Evolutionary conservation across 2,113 vertebrate genomes (phyloP).

Genomic region (Coptodon bakossiorum): DNA sequence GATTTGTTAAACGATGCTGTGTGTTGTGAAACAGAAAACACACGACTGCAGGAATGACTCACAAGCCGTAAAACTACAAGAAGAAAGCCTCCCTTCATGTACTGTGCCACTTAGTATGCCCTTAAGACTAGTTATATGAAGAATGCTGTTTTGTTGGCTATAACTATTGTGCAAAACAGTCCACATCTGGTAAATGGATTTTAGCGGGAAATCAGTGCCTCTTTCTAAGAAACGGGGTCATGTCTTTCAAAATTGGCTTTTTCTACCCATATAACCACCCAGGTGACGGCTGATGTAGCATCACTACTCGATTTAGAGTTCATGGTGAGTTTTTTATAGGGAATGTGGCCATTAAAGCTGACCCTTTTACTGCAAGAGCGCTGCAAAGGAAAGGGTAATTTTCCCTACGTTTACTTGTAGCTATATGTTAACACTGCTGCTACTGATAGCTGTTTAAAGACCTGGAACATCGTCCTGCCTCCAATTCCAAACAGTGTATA

Average conservation of each 20-base stretch:
- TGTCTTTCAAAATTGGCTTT: background rate
- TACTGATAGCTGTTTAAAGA: conserved; percentile 5
- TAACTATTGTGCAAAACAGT: background rate
- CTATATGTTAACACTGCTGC: conserved; percentile 17
- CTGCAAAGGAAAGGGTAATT: background rate
- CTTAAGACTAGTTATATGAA: background rate
- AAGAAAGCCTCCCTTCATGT: background rate
- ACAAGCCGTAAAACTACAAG: background rate
- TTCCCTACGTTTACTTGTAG: background rate
- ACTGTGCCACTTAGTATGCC: background rate
- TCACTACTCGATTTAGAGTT: background rate
- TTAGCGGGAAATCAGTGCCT: background rate
- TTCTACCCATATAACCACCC: background rate
- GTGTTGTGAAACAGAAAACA: background rate
- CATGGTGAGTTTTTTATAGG: background rate
- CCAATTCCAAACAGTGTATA: background rate
- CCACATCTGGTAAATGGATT: conserved; percentile 1
- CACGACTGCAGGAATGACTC: background rate
- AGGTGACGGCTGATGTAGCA: background rate
- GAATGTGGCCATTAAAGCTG: conserved; percentile 1
- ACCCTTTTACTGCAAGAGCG: background rate
- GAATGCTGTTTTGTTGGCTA: background rate
- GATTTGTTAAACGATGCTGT: background rate
- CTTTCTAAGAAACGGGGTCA: background rate
- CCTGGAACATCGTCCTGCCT: background rate